Evolutionary conservation across 2,797 vertebrate genomes (phyloP).

Genomic region (Megaceryle alcyon): DNA sequence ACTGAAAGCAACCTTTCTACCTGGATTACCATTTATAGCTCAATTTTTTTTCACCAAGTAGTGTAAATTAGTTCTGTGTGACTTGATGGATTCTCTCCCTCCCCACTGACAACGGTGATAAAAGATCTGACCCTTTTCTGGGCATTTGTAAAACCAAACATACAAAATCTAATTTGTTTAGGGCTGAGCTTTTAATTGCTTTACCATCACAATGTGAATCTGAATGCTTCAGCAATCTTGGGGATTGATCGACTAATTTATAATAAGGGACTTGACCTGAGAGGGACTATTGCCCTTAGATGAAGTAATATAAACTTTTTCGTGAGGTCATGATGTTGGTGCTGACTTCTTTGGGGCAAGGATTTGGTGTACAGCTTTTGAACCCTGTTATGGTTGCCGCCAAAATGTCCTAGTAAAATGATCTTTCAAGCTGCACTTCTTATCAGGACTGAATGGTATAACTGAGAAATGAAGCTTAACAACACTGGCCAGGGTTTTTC

Average conservation of each 20-base stretch:
- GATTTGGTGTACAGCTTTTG: background rate
- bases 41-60: conserved; percentile 20
- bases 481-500: background rate
- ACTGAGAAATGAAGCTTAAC: background rate
- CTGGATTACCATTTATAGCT: conserved; percentile 31
- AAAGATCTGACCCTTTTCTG: conserved; percentile 54
- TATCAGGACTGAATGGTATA: background rate
- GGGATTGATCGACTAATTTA: conserved; percentile 23
- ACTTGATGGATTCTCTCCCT: conserved; percentile 54
- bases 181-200: conserved; percentile 45
- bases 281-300: background rate
- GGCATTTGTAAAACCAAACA: conserved; percentile 41
- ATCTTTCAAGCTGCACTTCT: background rate
- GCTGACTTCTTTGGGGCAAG: background rate
- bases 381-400: background rate
- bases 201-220: background rate
- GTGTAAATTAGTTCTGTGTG: conserved; percentile 53
- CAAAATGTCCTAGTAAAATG: background rate
- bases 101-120: conserved; percentile 32
- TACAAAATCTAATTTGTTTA: conserved; percentile 59
- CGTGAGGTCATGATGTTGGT: background rate
- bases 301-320: background rate
- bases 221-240: background rate
- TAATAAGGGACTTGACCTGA: background rate
- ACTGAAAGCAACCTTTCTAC: conserved; percentile 1